Conservation (phyloP, 2,113 vertebrate species). For the Etia nguti region DNA sequence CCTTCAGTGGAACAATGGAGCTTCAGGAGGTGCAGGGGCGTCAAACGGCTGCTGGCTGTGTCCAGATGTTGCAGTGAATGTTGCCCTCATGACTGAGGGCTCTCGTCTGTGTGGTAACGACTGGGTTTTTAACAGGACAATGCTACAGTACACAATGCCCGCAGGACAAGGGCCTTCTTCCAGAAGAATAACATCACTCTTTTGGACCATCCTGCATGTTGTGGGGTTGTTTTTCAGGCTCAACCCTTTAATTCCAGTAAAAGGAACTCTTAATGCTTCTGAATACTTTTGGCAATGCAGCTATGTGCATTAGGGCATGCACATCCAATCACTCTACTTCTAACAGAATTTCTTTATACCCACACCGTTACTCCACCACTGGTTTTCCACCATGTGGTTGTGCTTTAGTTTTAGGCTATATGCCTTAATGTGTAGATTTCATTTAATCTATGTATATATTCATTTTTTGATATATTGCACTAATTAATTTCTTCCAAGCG, state of each 20-base stretch:
- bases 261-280: neutral
- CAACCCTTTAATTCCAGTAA: neutral
- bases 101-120: neutral
- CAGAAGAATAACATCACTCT: too few species aligned
- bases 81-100: neutral
- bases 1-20: rapidly evolving
- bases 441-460: neutral
- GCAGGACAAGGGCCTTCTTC: neutral
- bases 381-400: rapidly evolving
- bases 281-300: neutral
- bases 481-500: neutral
- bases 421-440: neutral
- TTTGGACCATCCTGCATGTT: neutral
- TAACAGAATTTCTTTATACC: neutral
- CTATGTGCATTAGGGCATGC: neutral
- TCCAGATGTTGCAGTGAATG: neutral
- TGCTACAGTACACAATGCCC: neutral
- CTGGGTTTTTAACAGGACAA: neutral
- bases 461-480: neutral
- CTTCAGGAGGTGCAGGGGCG: rapidly evolving
- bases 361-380: rapidly evolving
- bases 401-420: neutral
- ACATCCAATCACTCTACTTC: rapidly evolving
- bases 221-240: neutral
- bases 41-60: rapidly evolving